phyloP scores from a whole-genome alignment of 2,113 vertebrate genomes.

The rat (Rattus norvegicus) region DNA sequence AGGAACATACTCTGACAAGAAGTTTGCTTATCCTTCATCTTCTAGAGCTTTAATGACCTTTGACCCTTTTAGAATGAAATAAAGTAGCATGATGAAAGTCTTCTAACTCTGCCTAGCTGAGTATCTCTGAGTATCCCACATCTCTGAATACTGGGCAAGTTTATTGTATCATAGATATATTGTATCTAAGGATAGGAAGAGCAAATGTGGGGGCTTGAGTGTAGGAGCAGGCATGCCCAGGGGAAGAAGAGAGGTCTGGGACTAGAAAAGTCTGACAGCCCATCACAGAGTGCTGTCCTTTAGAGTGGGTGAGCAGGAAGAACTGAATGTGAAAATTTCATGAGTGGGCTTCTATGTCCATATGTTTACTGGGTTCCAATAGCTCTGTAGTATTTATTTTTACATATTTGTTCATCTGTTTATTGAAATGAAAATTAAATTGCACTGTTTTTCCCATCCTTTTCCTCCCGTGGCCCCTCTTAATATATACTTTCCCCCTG shows the following conservation, averaged over 20 bases:
- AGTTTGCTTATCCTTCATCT: background rate
- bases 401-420: background rate
- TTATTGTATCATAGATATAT: background rate
- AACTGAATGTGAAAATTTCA: background rate
- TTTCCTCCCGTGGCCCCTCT: background rate
- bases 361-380: background rate
- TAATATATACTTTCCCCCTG: background rate
- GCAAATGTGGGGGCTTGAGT: no score
- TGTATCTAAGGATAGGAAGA: background rate
- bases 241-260: fast-evolving
- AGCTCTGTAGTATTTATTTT: background rate
- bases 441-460: background rate
- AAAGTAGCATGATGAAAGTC: background rate
- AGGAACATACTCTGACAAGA: background rate
- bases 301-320: background rate
- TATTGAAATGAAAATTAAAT: background rate
- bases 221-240: background rate
- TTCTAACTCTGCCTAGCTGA: no score
- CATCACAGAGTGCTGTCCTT: background rate
- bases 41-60: background rate
- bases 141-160: background rate
- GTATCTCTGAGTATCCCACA: background rate
- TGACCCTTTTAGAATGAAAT: background rate
- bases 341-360: no score
- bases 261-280: background rate